These are phyloP conservation scores for Platygyra sinensis DNA, from an alignment of 64 coral and sea anemone genomes.

Conservation along the genomic window DNA sequence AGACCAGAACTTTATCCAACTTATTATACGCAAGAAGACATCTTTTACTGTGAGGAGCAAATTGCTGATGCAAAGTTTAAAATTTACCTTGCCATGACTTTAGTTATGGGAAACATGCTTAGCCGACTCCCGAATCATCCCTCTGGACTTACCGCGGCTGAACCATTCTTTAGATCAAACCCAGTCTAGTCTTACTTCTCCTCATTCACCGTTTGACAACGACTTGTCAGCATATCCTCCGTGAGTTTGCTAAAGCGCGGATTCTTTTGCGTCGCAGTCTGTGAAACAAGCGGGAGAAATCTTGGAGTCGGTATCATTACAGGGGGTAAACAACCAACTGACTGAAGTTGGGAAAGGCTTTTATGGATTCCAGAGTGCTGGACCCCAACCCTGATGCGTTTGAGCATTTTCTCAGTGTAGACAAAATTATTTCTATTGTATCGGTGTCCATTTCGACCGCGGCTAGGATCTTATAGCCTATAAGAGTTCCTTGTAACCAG, in stretches of 20 bases:
- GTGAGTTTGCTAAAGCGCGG: not conserved
- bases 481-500: no score
- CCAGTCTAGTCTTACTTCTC: not conserved
- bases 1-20: slow-evolving; percentile 50
- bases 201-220: not conserved
- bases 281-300: not conserved
- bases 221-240: not conserved
- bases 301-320: not conserved
- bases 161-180: not conserved
- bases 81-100: slow-evolving; percentile 42
- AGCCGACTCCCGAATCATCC: slow-evolving; percentile 34
- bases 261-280: slow-evolving; percentile 2
- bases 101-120: slow-evolving; percentile 46
- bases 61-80: slow-evolving; percentile 60
- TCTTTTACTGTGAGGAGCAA: slow-evolving; percentile 52
- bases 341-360: slow-evolving; percentile 18
- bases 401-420: not conserved
- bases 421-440: not conserved
- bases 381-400: not conserved
- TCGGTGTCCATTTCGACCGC: slow-evolving; percentile 3
- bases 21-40: slow-evolving; percentile 61
- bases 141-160: slow-evolving; percentile 40
- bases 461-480: no score
- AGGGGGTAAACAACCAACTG: slow-evolving; percentile 54
- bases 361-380: no score